phyloP scores from a whole-genome alignment of 2,113 vertebrate species.

The Periophthalmodon schlosseri region DNA sequence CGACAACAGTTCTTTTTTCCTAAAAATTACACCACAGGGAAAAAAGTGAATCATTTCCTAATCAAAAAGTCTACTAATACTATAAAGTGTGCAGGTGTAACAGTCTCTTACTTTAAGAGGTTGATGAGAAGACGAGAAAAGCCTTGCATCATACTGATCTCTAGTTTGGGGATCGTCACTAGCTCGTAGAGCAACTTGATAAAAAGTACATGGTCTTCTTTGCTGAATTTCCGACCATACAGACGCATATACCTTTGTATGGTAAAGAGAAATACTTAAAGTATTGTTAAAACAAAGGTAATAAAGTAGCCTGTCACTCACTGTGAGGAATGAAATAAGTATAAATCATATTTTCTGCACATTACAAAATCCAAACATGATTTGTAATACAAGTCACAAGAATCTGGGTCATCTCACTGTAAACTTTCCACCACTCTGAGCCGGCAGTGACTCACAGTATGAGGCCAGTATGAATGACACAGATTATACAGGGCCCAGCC shows the following conservation, averaged over 20 bases:
- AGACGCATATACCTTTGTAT: constrained; percentile 89
- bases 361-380: constrained; percentile 9
- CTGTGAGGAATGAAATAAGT: not conserved
- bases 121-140: constrained; percentile 94
- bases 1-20: constrained; percentile 95
- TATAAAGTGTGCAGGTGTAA: not conserved
- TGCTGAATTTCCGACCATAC: constrained; percentile 97
- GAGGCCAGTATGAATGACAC: constrained; percentile 52
- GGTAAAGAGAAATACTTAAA: constrained; percentile 9
- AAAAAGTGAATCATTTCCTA: constrained; percentile 4
- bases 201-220: constrained; percentile 97
- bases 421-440: constrained; percentile 66
- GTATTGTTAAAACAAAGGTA: not conserved
- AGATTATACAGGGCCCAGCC: constrained; percentile 47
- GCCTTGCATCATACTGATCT: constrained; percentile 98
- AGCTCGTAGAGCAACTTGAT: constrained; percentile 94
- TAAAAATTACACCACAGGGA: constrained; percentile 55
- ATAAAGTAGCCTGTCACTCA: not conserved
- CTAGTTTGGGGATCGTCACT: constrained; percentile 91
- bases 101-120: constrained; percentile 89
- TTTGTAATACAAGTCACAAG: constrained; percentile 29
- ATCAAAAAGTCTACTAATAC: not conserved
- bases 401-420: constrained; percentile 67
- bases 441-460: constrained; percentile 57
- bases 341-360: not conserved